phyloP scores from a whole-genome alignment of 2,797 vertebrate genomes.

The Falco concolor region DNA sequence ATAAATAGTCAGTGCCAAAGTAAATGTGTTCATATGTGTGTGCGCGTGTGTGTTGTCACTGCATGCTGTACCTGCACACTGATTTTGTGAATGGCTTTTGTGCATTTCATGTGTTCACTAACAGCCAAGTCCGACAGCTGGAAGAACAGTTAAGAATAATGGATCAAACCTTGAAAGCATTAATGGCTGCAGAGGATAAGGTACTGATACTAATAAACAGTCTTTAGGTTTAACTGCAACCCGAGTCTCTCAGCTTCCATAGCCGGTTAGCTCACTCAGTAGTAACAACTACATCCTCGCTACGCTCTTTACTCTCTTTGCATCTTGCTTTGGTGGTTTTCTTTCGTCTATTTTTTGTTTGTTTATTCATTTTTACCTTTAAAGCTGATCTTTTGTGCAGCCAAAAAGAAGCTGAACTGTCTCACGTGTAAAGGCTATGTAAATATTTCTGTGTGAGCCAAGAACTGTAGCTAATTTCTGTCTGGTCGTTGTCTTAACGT shows the following conservation, averaged over 20 bases:
- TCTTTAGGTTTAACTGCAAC: conserved; percentile 71
- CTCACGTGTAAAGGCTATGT: neutral
- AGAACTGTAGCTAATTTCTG: neutral
- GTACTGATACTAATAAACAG: conserved; percentile 82
- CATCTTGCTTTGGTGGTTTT: conserved; percentile 70
- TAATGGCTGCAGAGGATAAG: conserved; percentile 87
- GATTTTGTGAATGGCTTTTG: conserved; percentile 90
- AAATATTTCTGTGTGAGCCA: conserved; percentile 22
- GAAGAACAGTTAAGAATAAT: conserved; percentile 91
- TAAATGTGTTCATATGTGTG: conserved; percentile 31
- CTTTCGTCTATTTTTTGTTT: conserved; percentile 63
- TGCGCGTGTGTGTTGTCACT: conserved; percentile 71
- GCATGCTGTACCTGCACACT: conserved; percentile 82
- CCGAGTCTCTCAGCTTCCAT: conserved; percentile 64
- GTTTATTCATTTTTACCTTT: conserved; percentile 61
- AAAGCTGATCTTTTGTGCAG: conserved; percentile 60
- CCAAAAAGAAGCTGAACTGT: conserved; percentile 74
- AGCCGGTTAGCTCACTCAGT: conserved; percentile 59
- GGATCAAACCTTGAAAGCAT: conserved; percentile 96
- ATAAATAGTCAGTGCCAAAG: neutral
- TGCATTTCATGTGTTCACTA: conserved; percentile 87
- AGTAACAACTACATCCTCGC: conserved; percentile 31
- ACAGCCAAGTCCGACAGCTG: conserved; percentile 86
- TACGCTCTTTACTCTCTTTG: conserved; percentile 50
- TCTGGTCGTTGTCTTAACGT: neutral